phyloP scores from a whole-genome alignment of 2,888 invertebrate genomes.

The Drosophila antonietae region DNA sequence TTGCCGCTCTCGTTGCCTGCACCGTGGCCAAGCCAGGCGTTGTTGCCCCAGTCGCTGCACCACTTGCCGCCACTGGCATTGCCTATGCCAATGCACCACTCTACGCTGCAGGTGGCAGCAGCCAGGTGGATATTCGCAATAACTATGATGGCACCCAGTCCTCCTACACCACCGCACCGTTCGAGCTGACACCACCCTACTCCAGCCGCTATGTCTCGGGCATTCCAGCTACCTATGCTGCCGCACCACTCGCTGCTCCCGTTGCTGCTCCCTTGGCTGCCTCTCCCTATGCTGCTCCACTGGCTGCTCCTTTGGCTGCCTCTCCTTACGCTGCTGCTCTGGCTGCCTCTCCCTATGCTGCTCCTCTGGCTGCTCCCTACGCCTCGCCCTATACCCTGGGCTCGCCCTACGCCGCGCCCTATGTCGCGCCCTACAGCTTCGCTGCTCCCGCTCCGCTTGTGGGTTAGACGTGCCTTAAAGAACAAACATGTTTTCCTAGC shows the following conservation, averaged over 20 bases:
- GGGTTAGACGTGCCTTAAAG: conserved; percentile 40
- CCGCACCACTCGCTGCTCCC: conserved; percentile 32
- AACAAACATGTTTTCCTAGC: conserved; percentile 24
- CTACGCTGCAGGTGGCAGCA: conserved; percentile 80
- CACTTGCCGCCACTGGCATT: conserved; percentile 75
- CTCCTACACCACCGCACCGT: conserved; percentile 82
- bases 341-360: conserved; percentile 39
- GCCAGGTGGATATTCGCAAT: conserved; percentile 81
- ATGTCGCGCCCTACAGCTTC: conserved; percentile 52
- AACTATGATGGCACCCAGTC: conserved; percentile 81
- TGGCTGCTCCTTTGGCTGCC: conserved; percentile 32
- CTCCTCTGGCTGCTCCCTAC: conserved; percentile 47
- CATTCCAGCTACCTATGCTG: conserved; percentile 60
- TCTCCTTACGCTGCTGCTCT: conserved; percentile 40
- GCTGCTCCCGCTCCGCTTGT: conserved; percentile 62
- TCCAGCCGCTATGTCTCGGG: conserved; percentile 81
- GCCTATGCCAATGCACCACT: conserved; percentile 85
- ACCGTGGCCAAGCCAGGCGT: conserved; percentile 71
- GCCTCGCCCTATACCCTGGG: conserved; percentile 32
- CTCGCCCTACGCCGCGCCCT: conserved; percentile 24
- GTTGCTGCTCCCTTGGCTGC: conserved; percentile 35
- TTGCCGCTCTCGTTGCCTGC: conserved; percentile 72
- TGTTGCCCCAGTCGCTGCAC: conserved; percentile 57
- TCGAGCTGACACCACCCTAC: conserved; percentile 75
- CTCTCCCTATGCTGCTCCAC: conserved; percentile 43